Conservation (phyloP, 2,797 vertebrate genomes). For the Halcyon badia region DNA sequence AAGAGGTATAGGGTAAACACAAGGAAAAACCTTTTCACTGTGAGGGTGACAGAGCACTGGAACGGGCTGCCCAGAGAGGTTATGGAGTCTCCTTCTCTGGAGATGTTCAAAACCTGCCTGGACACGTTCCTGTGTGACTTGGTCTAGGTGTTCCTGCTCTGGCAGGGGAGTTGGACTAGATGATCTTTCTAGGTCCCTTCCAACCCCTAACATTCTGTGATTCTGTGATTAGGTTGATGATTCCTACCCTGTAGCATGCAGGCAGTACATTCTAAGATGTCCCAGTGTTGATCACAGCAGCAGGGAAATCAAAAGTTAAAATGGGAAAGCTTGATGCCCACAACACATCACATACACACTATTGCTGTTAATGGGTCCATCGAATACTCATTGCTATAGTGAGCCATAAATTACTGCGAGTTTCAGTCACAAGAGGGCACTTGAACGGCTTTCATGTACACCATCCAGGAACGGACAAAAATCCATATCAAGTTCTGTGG, state of each 20-base stretch:
- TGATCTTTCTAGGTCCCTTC: no score
- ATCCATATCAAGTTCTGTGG: background rate
- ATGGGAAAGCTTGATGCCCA: background rate
- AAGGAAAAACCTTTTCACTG: no score
- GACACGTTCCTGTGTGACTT: no score
- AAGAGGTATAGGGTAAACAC: no score
- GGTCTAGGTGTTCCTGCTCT: no score
- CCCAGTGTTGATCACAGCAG: background rate
- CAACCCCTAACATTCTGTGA: no score
- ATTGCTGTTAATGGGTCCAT: background rate
- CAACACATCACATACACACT: background rate
- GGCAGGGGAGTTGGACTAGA: no score
- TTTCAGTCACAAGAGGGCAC: conserved; percentile 55
- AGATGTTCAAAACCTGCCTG: no score
- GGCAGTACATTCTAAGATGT: background rate
- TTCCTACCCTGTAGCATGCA: background rate
- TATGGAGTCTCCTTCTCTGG: no score
- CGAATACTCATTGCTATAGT: background rate
- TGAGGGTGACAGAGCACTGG: no score
- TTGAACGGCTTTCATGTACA: background rate
- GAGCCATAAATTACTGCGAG: background rate
- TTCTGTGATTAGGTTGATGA: background rate
- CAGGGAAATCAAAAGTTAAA: background rate
- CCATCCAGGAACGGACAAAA: background rate
- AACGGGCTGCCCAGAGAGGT: no score